These are phyloP conservation scores for Phaedon cochleariae DNA, from an alignment of 2,888 invertebrate genomes.

Conservation along the genomic window DNA sequence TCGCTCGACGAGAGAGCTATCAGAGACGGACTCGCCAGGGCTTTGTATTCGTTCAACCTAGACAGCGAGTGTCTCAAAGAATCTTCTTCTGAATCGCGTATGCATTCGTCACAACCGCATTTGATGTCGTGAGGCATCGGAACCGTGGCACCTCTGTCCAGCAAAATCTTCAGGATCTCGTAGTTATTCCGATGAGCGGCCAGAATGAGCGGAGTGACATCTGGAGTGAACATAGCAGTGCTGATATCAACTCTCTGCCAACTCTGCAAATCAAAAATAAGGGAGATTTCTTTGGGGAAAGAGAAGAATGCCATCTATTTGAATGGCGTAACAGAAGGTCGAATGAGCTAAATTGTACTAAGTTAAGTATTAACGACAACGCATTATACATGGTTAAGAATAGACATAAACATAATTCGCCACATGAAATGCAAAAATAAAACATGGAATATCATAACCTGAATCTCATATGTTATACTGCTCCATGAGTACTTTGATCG, in stretches of 20 bases:
- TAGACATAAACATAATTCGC: too few species aligned
- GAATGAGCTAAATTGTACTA: too few species aligned
- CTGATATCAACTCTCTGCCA: slow-evolving; percentile 87
- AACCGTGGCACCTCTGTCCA: slow-evolving; percentile 91
- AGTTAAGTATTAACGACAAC: too few species aligned
- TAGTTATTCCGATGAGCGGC: slow-evolving; percentile 96
- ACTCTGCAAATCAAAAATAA: slow-evolving; percentile 70
- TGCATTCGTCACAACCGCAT: slow-evolving; percentile 92
- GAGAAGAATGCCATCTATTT: not conserved
- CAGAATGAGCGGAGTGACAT: slow-evolving; percentile 91
- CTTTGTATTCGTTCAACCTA: slow-evolving; percentile 91
- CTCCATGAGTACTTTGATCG: too few species aligned
- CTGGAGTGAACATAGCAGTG: slow-evolving; percentile 87
- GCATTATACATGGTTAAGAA: too few species aligned
- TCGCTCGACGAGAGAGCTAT: slow-evolving; percentile 93
- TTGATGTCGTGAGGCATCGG: slow-evolving; percentile 89
- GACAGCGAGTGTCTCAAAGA: slow-evolving; percentile 85
- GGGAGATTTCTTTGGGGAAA: too few species aligned
- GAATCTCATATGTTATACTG: too few species aligned
- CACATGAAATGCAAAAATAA: too few species aligned
- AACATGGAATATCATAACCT: too few species aligned
- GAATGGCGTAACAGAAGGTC: too few species aligned
- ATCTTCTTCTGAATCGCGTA: slow-evolving; percentile 76
- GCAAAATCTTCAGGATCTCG: slow-evolving; percentile 91
- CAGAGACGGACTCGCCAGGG: slow-evolving; percentile 90